These are phyloP conservation scores for Idaea straminata DNA, from an alignment of 2,888 invertebrate species.

Conservation along the genomic window DNA sequence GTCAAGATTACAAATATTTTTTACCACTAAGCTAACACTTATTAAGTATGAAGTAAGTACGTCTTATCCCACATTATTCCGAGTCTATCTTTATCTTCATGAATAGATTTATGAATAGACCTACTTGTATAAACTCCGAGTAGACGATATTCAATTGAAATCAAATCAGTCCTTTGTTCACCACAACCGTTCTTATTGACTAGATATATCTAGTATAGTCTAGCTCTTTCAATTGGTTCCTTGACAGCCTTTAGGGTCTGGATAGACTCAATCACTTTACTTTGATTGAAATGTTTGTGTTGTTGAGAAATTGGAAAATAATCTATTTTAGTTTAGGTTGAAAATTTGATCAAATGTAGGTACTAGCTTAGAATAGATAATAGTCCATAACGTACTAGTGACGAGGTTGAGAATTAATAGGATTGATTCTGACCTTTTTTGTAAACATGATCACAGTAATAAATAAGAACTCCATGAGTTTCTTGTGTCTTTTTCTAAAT, in stretches of 20 bases:
- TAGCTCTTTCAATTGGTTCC: not conserved
- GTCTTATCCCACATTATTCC: not conserved
- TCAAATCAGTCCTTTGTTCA: not conserved
- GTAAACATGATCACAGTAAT: too few species aligned
- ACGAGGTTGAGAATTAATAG: too few species aligned
- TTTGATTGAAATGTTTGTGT: not conserved
- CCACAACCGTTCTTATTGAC: not conserved
- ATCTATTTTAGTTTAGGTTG: not conserved
- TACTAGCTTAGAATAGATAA: too few species aligned
- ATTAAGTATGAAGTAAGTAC: not conserved
- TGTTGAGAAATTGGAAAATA: not conserved
- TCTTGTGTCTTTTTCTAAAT: too few species aligned
- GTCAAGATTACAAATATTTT: too few species aligned
- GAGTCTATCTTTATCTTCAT: not conserved
- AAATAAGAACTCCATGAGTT: too few species aligned
- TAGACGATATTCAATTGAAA: not conserved
- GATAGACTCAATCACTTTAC: not conserved
- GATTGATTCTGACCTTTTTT: too few species aligned
- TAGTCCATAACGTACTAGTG: too few species aligned
- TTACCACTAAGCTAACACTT: too few species aligned
- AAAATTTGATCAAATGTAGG: too few species aligned
- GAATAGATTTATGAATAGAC: constrained; percentile 1
- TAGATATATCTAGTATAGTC: not conserved
- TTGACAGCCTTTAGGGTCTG: not conserved
- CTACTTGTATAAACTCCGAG: not conserved